phyloP scores from a whole-genome alignment of 2,888 invertebrate genomes.

The Lathronympha strigana region DNA sequence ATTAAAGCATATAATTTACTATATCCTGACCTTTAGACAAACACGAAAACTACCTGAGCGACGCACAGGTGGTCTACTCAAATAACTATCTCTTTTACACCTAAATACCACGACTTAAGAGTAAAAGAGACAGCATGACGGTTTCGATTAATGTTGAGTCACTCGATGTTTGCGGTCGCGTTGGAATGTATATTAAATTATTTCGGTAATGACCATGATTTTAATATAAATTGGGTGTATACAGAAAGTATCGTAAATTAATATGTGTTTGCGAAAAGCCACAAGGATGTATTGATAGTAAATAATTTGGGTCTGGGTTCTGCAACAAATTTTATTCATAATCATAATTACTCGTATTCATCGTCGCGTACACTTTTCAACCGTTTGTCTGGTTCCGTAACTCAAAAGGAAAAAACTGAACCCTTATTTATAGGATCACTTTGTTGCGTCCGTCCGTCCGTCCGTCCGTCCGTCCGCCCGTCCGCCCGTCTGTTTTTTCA shows the following conservation, averaged over 20 bases:
- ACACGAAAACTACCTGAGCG: constrained; percentile 53
- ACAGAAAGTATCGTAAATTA: neutral
- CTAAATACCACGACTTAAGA: neutral
- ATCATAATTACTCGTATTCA: too few species aligned
- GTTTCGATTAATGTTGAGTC: constrained; percentile 13
- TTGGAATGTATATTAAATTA: constrained; percentile 23
- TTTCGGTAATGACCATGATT: neutral
- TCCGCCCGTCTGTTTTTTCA: too few species aligned
- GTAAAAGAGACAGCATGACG: constrained; percentile 4
- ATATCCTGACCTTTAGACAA: constrained; percentile 37
- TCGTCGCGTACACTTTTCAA: too few species aligned
- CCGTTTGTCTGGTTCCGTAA: too few species aligned
- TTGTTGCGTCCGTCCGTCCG: too few species aligned
- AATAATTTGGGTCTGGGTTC: neutral
- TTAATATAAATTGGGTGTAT: constrained; percentile 19
- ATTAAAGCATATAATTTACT: constrained; percentile 39
- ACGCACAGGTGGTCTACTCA: constrained; percentile 40
- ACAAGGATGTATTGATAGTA: neutral
- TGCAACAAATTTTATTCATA: neutral
- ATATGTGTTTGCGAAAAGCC: constrained; percentile 1
- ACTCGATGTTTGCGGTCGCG: constrained; percentile 7
- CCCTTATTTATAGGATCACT: too few species aligned
- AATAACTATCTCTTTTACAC: constrained; percentile 7
- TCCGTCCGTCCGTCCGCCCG: too few species aligned
- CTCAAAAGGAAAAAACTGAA: too few species aligned